Conservation (phyloP, 2,113 vertebrate species). For the Mesembrinibis cayennensis region DNA sequence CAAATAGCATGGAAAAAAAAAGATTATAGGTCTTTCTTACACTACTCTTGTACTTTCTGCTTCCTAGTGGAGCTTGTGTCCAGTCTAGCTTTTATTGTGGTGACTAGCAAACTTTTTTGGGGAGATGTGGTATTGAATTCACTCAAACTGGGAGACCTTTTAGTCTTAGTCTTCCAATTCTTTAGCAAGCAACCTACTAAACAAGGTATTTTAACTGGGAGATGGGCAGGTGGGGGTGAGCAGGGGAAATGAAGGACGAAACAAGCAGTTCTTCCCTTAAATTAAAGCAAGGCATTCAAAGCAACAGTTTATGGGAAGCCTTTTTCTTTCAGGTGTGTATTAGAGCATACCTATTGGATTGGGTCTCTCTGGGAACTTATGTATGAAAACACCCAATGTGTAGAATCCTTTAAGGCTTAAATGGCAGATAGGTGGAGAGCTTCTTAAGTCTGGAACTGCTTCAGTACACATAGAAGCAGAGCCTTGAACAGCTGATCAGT, state of each 20-base stretch:
- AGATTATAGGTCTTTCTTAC: background rate
- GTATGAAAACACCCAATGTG: background rate
- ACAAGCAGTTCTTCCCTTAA: background rate
- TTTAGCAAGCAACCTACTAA: background rate
- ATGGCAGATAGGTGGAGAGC: background rate
- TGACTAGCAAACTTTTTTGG: background rate
- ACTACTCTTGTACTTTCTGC: background rate
- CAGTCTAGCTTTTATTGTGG: background rate
- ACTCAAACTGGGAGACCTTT: background rate
- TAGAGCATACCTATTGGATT: background rate
- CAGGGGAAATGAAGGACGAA: background rate
- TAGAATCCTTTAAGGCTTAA: background rate
- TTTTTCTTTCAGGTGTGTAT: background rate
- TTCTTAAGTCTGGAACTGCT: background rate
- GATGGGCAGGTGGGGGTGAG: rapidly evolving
- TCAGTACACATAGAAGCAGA: background rate
- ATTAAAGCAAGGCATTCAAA: background rate
- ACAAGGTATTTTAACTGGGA: background rate
- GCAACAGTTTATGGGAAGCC: background rate
- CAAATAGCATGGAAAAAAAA: background rate
- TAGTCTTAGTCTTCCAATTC: background rate
- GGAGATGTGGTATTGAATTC: background rate
- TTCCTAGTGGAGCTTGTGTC: background rate
- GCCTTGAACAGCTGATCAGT: background rate
- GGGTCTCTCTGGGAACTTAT: background rate